phyloP scores from a whole-genome alignment of 2,797 vertebrate genomes.

The Geotrypetes seraphini region DNA sequence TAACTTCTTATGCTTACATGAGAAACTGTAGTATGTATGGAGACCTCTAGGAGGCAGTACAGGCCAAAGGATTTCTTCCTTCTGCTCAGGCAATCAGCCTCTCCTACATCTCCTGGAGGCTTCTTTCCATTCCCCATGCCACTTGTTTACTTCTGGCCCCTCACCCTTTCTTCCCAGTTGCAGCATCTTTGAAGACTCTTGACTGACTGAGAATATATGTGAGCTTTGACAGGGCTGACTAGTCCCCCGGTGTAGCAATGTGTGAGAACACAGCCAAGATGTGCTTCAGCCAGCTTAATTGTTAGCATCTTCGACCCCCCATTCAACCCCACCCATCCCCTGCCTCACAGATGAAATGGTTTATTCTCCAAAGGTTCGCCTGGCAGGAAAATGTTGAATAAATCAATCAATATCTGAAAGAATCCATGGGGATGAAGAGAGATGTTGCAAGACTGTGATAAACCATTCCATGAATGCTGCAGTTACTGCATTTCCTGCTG shows the following conservation, averaged over 20 bases:
- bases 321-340: no score
- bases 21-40: no score
- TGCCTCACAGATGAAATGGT: constrained; percentile 37
- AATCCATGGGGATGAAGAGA: constrained; percentile 11
- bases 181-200: constrained; percentile 15
- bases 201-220: not conserved
- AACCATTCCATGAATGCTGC: constrained; percentile 24
- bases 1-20: no score
- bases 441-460: constrained; percentile 36
- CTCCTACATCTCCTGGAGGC: not conserved
- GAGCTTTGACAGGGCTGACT: constrained; percentile 5
- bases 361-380: constrained; percentile 23
- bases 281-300: constrained; percentile 12
- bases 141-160: constrained; percentile 4
- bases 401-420: constrained; percentile 50
- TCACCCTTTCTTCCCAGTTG: constrained; percentile 1
- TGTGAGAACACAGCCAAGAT: constrained; percentile 17
- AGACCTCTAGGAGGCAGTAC: not conserved
- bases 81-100: not conserved
- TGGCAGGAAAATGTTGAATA: constrained; percentile 18
- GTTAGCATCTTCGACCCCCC: constrained; percentile 16
- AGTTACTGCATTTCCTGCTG: constrained; percentile 20
- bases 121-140: not conserved
- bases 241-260: constrained; percentile 9
- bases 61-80: not conserved